These are phyloP conservation scores for Crepidodera aurea DNA, from an alignment of 2,888 invertebrate genomes.

Conservation along the genomic window DNA sequence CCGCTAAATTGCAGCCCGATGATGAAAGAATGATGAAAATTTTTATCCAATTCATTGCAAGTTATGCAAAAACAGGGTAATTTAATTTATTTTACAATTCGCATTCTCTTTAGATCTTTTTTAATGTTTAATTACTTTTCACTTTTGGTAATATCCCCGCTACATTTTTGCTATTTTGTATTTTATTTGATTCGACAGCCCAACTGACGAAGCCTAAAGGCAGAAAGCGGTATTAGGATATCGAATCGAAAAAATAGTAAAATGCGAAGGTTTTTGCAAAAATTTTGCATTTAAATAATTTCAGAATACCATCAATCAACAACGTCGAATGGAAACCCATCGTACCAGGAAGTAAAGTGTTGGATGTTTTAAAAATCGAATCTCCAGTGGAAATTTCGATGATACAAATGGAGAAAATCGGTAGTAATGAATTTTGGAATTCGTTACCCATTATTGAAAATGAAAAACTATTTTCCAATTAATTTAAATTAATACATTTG, in stretches of 20 bases:
- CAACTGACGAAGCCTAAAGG: no score
- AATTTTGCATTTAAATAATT: no score
- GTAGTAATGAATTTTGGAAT: slow-evolving; percentile 44
- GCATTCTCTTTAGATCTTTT: no score
- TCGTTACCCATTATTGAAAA: slow-evolving; percentile 44
- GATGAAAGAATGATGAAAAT: slow-evolving; percentile 49
- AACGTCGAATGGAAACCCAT: slow-evolving; percentile 43
- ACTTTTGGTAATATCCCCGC: no score
- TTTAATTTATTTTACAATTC: slow-evolving; percentile 1
- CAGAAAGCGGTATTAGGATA: no score
- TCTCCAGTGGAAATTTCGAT: slow-evolving; percentile 42
- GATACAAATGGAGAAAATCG: slow-evolving; percentile 40
- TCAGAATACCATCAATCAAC: slow-evolving; percentile 42
- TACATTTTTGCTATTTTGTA: no score
- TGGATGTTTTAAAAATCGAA: slow-evolving; percentile 41
- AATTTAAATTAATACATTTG: no score
- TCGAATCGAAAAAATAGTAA: no score
- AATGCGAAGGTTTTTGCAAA: no score
- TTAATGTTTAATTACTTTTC: no score
- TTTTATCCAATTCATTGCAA: slow-evolving; percentile 45
- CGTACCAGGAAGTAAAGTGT: slow-evolving; percentile 29
- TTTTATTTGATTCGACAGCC: no score
- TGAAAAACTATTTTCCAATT: slow-evolving; percentile 33
- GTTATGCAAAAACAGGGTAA: slow-evolving; percentile 46
- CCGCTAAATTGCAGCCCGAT: slow-evolving; percentile 30